These are phyloP conservation scores for Hypanus sabinus DNA, from an alignment of 2,113 vertebrate species.

Conservation along the genomic window DNA sequence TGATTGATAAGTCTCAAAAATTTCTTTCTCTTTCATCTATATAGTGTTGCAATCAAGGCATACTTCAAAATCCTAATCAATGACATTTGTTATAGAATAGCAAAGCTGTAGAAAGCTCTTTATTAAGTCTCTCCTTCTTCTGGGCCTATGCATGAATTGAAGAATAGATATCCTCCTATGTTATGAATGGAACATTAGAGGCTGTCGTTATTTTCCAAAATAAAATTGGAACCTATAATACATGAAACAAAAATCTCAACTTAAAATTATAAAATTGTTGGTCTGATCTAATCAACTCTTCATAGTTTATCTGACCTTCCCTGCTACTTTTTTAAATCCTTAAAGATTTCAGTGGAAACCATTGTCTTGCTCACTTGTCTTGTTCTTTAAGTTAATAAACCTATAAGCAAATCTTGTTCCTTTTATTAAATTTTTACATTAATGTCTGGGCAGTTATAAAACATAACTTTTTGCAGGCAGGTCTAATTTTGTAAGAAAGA, in stretches of 20 bases:
- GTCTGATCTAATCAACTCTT: neutral
- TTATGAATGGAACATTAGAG: neutral
- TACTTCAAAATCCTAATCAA: neutral
- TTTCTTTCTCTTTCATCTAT: neutral
- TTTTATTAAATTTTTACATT: neutral
- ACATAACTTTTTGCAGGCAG: neutral
- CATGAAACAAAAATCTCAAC: neutral
- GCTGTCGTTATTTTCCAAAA: neutral
- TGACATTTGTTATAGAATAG: neutral
- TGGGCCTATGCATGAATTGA: neutral
- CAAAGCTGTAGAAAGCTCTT: neutral
- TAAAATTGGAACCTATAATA: neutral
- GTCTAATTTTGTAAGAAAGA: neutral
- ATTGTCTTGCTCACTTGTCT: neutral
- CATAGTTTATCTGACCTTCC: neutral
- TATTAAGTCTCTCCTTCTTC: neutral
- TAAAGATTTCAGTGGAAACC: neutral
- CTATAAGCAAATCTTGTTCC: neutral
- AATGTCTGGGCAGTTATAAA: neutral
- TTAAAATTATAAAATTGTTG: neutral
- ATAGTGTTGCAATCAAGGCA: neutral
- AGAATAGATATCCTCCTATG: neutral
- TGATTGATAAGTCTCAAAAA: neutral
- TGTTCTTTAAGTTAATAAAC: neutral
- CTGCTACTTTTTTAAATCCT: neutral